phyloP scores from a whole-genome alignment of 2,113 vertebrate genomes.

The Physeter macrocephalus region DNA sequence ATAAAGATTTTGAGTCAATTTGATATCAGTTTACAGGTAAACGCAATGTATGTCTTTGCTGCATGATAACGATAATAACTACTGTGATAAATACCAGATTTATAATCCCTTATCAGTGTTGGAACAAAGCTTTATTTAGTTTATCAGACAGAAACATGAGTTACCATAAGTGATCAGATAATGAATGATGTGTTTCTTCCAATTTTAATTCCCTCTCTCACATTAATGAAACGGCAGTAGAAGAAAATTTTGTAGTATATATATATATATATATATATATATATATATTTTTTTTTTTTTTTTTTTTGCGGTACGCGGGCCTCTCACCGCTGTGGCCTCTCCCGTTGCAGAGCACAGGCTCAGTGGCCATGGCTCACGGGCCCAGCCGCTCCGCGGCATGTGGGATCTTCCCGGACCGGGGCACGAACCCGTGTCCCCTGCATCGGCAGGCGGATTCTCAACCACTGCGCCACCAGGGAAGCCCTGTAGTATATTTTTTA shows the following conservation, averaged over 20 bases:
- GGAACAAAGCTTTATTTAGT: conserved; percentile 30
- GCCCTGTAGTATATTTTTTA: not conserved
- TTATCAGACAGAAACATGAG: not conserved
- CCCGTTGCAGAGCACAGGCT: no score
- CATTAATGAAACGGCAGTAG: not conserved
- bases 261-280: no score
- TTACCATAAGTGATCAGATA: conserved; percentile 14
- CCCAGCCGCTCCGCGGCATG: no score
- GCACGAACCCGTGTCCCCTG: no score
- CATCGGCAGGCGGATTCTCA: no score
- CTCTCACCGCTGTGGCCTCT: no score
- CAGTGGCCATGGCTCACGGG: no score
- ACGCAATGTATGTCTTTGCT: not conserved
- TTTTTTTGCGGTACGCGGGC: no score
- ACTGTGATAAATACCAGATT: not conserved
- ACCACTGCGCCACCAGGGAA: no score
- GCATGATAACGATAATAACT: conserved; percentile 13
- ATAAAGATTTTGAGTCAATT: not conserved
- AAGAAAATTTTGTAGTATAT: not conserved
- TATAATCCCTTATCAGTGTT: not conserved
- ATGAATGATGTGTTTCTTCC: not conserved
- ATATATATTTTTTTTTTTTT: no score
- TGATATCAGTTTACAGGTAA: conserved; percentile 1
- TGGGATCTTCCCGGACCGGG: no score
- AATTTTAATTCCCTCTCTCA: not conserved